Percentiles rank a stretch among this genome's conserved stretches.
These are phyloP conservation scores for Patella ulyssiponensis DNA, from an alignment of 2,888 invertebrate species.

Conservation along the genomic window DNA sequence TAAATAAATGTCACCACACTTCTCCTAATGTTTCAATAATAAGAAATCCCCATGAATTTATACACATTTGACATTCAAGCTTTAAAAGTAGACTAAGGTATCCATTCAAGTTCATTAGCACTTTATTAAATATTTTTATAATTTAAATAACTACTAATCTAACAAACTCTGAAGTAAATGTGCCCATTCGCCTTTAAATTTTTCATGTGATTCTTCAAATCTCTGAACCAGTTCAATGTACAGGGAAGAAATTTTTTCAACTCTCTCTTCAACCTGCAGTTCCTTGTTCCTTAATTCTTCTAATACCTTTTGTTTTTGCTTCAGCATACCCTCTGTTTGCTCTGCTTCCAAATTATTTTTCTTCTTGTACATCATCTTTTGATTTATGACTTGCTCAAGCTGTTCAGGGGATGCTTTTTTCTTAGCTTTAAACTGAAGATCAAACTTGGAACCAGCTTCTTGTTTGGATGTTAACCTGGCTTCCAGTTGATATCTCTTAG, in stretches of 20 bases:
- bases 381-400: conserved; percentile 36
- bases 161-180: too few relatives aligned
- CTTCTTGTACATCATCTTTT: background rate
- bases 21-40: too few relatives aligned
- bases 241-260: background rate
- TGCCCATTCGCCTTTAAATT: too few relatives aligned
- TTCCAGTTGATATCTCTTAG: conserved; percentile 46
- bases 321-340: background rate
- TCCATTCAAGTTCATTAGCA: too few relatives aligned
- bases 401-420: conserved; percentile 47
- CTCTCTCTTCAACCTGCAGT: background rate
- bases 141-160: too few relatives aligned
- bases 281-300: conserved; percentile 11
- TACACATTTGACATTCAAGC: too few relatives aligned
- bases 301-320: conserved; percentile 1
- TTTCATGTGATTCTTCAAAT: too few relatives aligned
- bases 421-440: conserved; percentile 53
- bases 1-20: too few relatives aligned
- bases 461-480: conserved; percentile 44
- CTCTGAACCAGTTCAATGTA: background rate
- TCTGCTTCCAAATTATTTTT: background rate
- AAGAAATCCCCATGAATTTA: too few relatives aligned
- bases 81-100: too few relatives aligned
- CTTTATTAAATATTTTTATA: too few relatives aligned
- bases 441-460: conserved; percentile 52